phyloP scores from a whole-genome alignment of 2,113 vertebrate genomes.

The Leucoraja erinaceus region DNA sequence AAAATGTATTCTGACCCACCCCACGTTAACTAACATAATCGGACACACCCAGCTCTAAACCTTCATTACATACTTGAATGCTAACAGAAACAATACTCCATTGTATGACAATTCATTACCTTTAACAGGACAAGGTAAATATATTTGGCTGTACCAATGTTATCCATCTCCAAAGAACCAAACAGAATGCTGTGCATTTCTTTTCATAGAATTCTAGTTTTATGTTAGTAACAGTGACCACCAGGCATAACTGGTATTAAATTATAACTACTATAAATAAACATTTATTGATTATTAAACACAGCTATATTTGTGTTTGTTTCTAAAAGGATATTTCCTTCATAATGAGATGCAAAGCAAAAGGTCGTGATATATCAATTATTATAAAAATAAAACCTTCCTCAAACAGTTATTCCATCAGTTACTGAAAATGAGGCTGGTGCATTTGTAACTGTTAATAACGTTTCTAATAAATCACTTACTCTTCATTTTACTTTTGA shows the following conservation, averaged over 20 bases:
- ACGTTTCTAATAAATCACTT: background rate
- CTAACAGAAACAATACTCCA: background rate
- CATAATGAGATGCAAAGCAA: background rate
- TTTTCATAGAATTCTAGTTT: background rate
- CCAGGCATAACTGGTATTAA: background rate
- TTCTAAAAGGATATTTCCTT: background rate
- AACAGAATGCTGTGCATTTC: background rate
- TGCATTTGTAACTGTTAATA: background rate
- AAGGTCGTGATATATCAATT: background rate
- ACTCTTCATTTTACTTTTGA: background rate
- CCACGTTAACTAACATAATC: background rate
- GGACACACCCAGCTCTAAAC: background rate
- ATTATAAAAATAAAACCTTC: background rate
- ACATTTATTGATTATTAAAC: background rate
- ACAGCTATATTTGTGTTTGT: background rate
- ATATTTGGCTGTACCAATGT: background rate
- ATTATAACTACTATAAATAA: background rate
- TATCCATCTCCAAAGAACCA: background rate
- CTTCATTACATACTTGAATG: background rate
- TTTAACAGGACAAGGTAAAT: background rate
- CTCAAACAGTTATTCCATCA: background rate
- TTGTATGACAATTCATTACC: background rate
- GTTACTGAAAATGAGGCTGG: background rate
- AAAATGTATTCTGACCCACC: background rate
- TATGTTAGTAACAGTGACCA: background rate